These are phyloP conservation scores for Ecliptopera silaceata DNA, from an alignment of 2,888 invertebrate genomes.

Conservation along the genomic window DNA sequence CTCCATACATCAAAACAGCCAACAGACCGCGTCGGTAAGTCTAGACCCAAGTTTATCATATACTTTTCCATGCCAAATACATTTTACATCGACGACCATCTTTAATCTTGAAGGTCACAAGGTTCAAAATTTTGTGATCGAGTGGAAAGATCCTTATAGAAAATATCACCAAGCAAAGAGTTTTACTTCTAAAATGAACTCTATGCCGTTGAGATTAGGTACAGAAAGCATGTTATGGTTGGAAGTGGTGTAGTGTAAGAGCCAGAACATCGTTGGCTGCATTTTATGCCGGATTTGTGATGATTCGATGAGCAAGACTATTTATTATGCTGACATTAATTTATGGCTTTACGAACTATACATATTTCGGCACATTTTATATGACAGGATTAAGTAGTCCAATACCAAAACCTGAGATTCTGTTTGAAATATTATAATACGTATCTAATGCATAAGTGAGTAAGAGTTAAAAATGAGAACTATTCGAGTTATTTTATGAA, in stretches of 20 bases:
- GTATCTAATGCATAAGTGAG: too few relatives aligned
- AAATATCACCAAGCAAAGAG: conserved; percentile 11
- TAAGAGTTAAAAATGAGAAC: too few relatives aligned
- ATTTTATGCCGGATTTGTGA: conserved; percentile 62
- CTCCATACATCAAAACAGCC: conserved; percentile 38
- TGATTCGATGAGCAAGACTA: conserved; percentile 53
- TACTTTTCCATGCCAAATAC: conserved; percentile 20
- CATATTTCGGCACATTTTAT: too few relatives aligned
- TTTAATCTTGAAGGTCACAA: conserved; percentile 4
- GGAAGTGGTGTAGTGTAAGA: conserved; percentile 38
- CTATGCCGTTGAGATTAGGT: conserved; percentile 9
- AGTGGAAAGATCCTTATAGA: conserved; percentile 3
- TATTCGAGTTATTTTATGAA: too few relatives aligned
- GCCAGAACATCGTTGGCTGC: conserved; percentile 55
- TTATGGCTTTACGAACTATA: conserved; percentile 49
- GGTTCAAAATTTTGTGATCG: conserved; percentile 5
- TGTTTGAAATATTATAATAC: too few relatives aligned
- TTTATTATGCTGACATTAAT: conserved; percentile 57
- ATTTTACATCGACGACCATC: not conserved
- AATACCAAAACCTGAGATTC: too few relatives aligned
- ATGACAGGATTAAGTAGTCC: not conserved
- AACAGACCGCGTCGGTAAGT: conserved; percentile 39
- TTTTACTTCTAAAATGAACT: not conserved
- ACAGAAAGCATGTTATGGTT: not conserved
- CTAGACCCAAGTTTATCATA: conserved; percentile 39